Conservation (phyloP, 37 sponge, comb jelly and placozoan genomes). For the Ephydatia muelleri region DNA sequence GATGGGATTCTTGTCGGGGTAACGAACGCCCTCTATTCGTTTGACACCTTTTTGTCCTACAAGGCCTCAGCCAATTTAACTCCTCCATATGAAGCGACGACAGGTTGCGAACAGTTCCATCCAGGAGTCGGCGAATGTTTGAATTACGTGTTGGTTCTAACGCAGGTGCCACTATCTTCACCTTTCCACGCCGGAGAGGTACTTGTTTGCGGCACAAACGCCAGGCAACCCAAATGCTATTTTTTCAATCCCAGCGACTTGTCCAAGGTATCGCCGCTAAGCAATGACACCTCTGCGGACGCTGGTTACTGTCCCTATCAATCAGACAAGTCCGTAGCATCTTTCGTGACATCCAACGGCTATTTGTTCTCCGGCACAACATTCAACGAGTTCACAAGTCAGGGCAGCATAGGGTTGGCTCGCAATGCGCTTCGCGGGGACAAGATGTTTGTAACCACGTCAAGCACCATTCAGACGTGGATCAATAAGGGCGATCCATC, state of each 20-base stretch:
- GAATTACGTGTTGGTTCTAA: slow-evolving; percentile 29
- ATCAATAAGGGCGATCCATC: slow-evolving; percentile 27
- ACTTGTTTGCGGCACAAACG: slow-evolving; percentile 65
- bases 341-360: slow-evolving; percentile 29
- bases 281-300: slow-evolving; percentile 7
- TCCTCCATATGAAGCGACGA: background rate
- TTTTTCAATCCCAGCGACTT: slow-evolving; percentile 15
- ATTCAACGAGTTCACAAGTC: background rate
- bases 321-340: background rate
- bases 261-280: slow-evolving; percentile 6
- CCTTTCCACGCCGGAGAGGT: background rate
- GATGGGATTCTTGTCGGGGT: slow-evolving; percentile 30
- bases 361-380: slow-evolving; percentile 46
- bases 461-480: slow-evolving; percentile 14
- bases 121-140: background rate
- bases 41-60: background rate
- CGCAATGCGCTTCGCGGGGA: slow-evolving; percentile 18
- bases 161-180: slow-evolving; percentile 6
- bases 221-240: slow-evolving; percentile 50
- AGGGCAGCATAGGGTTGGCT: slow-evolving; percentile 43
- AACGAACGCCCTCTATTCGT: slow-evolving; percentile 9
- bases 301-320: slow-evolving; percentile 48
- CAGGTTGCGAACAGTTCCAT: background rate
- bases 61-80: background rate
- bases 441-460: slow-evolving; percentile 14